Evolutionary conservation across 2,113 vertebrate genomes (phyloP).

Genomic region (Lampris megalopsis): DNA sequence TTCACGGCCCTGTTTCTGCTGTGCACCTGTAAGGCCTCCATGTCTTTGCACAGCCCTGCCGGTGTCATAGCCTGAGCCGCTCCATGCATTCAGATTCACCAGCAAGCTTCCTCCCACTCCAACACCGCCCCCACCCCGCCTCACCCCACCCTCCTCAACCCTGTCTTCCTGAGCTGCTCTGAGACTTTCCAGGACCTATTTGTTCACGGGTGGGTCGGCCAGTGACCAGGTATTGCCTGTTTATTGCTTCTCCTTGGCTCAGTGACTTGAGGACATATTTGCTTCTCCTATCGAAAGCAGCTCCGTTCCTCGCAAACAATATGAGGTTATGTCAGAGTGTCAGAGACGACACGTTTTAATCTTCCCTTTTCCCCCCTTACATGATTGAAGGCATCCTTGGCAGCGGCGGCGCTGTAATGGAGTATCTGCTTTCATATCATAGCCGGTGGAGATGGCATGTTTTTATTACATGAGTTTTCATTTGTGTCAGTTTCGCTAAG

Average conservation of each 20-base stretch:
- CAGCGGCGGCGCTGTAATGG: conserved; percentile 51
- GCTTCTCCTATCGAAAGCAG: conserved; percentile 30
- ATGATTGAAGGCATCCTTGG: conserved; percentile 49
- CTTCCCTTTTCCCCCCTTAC: conserved; percentile 4
- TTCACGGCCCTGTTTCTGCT: background rate
- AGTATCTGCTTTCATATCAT: conserved; percentile 65
- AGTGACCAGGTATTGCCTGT: background rate
- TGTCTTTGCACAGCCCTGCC: background rate
- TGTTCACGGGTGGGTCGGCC: background rate
- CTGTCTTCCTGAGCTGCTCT: no score
- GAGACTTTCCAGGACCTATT: background rate
- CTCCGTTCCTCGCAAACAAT: conserved; percentile 18
- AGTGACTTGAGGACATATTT: conserved; percentile 20
- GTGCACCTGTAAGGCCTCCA: background rate
- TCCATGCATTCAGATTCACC: background rate
- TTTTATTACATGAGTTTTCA: conserved; percentile 75
- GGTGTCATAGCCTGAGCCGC: background rate
- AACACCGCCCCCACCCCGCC: background rate
- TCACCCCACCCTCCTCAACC: background rate
- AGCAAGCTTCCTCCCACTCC: background rate
- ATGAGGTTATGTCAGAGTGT: conserved; percentile 41
- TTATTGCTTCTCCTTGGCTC: conserved; percentile 10
- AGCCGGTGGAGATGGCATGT: conserved; percentile 49
- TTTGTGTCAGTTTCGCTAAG: conserved; percentile 73
- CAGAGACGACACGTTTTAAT: background rate